Conservation (phyloP, 1,140 invertebrate genomes). For the Magallana angulata region DNA sequence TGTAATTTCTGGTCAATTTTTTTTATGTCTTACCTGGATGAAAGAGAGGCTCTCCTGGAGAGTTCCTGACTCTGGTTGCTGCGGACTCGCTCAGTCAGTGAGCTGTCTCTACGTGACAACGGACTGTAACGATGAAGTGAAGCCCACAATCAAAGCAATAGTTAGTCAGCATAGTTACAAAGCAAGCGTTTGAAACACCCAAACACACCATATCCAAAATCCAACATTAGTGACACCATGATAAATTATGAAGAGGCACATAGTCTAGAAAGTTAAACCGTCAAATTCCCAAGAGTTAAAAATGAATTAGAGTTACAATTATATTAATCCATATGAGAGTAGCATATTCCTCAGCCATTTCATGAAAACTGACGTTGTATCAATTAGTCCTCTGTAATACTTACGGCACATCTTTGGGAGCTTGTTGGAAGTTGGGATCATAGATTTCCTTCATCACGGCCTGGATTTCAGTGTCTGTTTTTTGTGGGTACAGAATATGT, state of each 20-base stretch:
- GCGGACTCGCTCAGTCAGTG: not conserved
- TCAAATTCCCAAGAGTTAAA: no score
- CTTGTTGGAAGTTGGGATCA: constrained; percentile 11
- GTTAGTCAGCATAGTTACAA: not conserved
- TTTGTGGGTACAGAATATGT: constrained; percentile 66
- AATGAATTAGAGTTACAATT: no score
- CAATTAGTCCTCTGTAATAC: not conserved
- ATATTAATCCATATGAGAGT: no score
- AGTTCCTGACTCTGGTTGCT: not conserved
- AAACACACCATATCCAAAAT: not conserved
- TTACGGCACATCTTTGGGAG: constrained; percentile 18
- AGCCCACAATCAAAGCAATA: not conserved
- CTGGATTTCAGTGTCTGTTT: constrained; percentile 60
- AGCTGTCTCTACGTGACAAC: not conserved
- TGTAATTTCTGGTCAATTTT: no score
- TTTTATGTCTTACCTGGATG: not conserved
- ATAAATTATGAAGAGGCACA: no score
- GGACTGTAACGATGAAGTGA: not conserved
- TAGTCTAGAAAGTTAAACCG: no score
- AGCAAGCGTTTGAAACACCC: not conserved
- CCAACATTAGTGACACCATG: no score
- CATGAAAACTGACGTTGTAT: no score
- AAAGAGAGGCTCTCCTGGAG: not conserved
- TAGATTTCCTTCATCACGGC: constrained; percentile 55
- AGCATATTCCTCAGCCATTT: no score